Evolutionary conservation across 2,113 vertebrate species (phyloP).

Genomic region (Octodon degus): DNA sequence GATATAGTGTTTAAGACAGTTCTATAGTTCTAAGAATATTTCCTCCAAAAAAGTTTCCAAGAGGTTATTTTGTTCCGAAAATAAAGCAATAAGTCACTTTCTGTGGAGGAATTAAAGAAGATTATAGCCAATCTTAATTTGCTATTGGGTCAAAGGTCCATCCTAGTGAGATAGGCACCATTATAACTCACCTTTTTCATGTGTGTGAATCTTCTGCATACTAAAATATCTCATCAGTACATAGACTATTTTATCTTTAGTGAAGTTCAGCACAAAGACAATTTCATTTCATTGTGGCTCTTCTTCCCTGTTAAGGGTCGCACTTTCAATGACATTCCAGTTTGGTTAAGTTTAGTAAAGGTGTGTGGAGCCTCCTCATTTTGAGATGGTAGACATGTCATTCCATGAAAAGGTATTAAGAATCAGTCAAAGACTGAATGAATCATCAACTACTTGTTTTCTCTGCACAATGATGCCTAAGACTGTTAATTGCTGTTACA

Average conservation of each 20-base stretch:
- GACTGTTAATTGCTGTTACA: conserved; percentile 67
- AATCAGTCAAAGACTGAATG: not conserved
- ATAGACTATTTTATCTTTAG: no score
- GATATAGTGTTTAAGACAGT: not conserved
- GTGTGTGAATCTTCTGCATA: not conserved
- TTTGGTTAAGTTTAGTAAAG: not conserved
- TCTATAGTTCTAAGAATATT: not conserved
- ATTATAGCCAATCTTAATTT: not conserved
- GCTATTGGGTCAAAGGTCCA: not conserved
- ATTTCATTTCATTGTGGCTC: fast-evolving
- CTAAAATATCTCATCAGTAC: not conserved
- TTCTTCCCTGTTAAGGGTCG: fast-evolving
- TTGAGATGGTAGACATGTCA: not conserved
- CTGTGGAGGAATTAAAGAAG: not conserved
- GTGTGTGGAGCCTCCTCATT: not conserved
- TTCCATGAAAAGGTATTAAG: not conserved
- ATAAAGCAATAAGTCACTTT: conserved; percentile 65
- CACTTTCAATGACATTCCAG: not conserved
- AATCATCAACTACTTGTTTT: not conserved
- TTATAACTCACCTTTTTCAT: not conserved
- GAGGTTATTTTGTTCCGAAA: conserved; percentile 60
- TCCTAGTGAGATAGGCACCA: not conserved
- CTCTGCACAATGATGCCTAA: not conserved
- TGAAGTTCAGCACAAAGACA: not conserved
- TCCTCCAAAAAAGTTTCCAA: conserved; percentile 16